phyloP scores from a whole-genome alignment of 1,140 invertebrate genomes.

The Amyelois transitella region DNA sequence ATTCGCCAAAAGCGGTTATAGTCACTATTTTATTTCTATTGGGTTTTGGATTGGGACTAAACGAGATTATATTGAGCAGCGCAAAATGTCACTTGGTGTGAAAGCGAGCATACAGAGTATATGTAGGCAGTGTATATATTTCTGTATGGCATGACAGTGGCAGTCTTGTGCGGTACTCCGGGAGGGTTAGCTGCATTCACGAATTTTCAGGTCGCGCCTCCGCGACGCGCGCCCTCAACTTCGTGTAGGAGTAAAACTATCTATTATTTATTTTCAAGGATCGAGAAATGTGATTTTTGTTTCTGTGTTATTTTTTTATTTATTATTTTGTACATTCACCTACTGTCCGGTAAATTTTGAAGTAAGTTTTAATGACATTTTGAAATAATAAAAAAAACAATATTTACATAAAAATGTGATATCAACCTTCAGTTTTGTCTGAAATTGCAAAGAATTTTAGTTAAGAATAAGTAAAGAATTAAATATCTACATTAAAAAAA shows the following conservation, averaged over 20 bases:
- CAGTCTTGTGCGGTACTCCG: constrained; percentile 31
- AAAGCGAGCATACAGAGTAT: not conserved
- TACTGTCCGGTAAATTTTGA: not conserved
- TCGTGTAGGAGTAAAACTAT: constrained; percentile 11
- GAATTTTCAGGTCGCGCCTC: constrained; percentile 9
- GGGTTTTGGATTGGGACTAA: not conserved
- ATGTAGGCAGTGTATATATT: not conserved
- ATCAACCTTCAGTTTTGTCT: too few species aligned
- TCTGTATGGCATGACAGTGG: constrained; percentile 4
- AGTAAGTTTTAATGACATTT: not conserved
- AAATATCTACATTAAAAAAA: too few species aligned
- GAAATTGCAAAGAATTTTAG: too few species aligned
- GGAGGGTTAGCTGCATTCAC: constrained; percentile 19
- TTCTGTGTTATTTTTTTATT: not conserved
- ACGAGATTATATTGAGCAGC: not conserved
- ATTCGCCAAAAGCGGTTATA: too few species aligned
- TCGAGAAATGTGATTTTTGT: constrained; percentile 7
- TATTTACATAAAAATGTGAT: too few species aligned
- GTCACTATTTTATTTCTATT: too few species aligned
- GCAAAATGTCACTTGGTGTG: not conserved
- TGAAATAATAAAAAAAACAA: not conserved
- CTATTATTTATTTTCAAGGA: constrained; percentile 5
- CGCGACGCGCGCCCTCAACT: constrained; percentile 10
- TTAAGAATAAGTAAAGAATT: too few species aligned
- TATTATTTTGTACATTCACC: not conserved